These are phyloP conservation scores for Shargacucullia verbasci DNA, from an alignment of 2,888 invertebrate species.

Conservation along the genomic window DNA sequence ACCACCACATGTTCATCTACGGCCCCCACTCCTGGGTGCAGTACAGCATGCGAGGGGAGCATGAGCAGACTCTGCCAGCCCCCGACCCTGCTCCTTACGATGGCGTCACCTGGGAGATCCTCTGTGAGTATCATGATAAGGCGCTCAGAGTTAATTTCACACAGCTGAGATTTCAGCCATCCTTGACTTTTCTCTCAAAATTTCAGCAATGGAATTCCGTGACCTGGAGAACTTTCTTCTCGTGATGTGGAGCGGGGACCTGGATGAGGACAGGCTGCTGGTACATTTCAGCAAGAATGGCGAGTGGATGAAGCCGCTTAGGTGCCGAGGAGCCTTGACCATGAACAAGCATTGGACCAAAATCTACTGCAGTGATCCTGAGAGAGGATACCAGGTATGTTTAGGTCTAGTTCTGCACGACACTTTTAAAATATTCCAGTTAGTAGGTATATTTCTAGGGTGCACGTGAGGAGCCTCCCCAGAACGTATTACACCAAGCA, in stretches of 20 bases:
- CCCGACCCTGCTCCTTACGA: constrained; percentile 89
- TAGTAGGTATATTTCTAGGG: too few relatives aligned
- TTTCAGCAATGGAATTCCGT: constrained; percentile 91
- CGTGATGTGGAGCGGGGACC: constrained; percentile 94
- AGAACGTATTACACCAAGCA: too few relatives aligned
- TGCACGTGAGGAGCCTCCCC: too few relatives aligned
- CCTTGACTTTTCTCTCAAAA: too few relatives aligned
- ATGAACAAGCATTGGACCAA: constrained; percentile 91
- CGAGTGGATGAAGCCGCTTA: constrained; percentile 86
- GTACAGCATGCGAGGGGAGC: constrained; percentile 94
- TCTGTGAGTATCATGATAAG: constrained; percentile 84
- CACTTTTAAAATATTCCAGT: too few relatives aligned
- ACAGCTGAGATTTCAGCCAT: too few relatives aligned
- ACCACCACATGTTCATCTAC: constrained; percentile 92
- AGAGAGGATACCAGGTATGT: constrained; percentile 90
- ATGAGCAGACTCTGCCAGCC: constrained; percentile 88
- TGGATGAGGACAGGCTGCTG: constrained; percentile 93
- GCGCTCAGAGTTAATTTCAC: too few relatives aligned
- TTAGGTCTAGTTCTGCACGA: too few relatives aligned
- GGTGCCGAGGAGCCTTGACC: constrained; percentile 91
- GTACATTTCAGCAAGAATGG: constrained; percentile 90
- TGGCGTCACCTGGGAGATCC: constrained; percentile 92
- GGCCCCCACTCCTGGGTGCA: constrained; percentile 93
- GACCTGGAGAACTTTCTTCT: constrained; percentile 91
- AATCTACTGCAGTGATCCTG: constrained; percentile 92